Evolutionary conservation across 1,140 invertebrate genomes (phyloP), one percentile per base, ranked within the genome.

Genomic region (Heterodera schachtii): DNA sequence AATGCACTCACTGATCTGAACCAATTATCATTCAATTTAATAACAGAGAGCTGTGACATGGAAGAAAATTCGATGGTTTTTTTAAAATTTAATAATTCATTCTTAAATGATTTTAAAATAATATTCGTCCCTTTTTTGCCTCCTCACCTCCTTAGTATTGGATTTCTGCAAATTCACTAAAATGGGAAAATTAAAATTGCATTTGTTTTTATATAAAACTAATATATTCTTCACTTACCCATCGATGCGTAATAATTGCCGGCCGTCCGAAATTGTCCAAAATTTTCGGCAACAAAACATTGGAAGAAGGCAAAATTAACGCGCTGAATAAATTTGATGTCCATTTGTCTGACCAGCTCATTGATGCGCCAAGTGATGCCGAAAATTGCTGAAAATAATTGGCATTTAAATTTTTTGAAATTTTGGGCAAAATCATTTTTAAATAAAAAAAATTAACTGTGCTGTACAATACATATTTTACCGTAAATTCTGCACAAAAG

Each of bases 261-360:
- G 11, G 84, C 84, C 52, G 66, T 69, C 9, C 78, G 82, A 57
- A 86, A 85, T 3, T 64, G 79, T 7, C 84, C 84, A 64, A 82
- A 85, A 9, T 78, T 47, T 13, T 82, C 74, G n/a, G 76, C 44
- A 0, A 82, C 47, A n/a, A 73, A 82, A 75, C 84, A 87, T 3
- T 46, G 76, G 0, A 84, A 83, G 84, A 89, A 92, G 87, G 91
- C 91, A 67, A 98, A 91, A 0, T 95, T 95, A 91, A 97, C 95
- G 89, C 96, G 92, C 90, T 98, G 96, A 82, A 98, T 93, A 91
- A 97, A 95, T 91, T 98, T 98, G 74, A 96, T 93, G 87, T 98
- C 96, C 88, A 98, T 91, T 64, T 85, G 75, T 19, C 64, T 73
- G 19, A 46, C 19, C 41, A 86, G 47, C 64, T 75, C 78, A 13